These are phyloP conservation scores for Ailuropoda melanoleuca DNA, from an alignment of 2,113 vertebrate genomes.

Conservation along the genomic window DNA sequence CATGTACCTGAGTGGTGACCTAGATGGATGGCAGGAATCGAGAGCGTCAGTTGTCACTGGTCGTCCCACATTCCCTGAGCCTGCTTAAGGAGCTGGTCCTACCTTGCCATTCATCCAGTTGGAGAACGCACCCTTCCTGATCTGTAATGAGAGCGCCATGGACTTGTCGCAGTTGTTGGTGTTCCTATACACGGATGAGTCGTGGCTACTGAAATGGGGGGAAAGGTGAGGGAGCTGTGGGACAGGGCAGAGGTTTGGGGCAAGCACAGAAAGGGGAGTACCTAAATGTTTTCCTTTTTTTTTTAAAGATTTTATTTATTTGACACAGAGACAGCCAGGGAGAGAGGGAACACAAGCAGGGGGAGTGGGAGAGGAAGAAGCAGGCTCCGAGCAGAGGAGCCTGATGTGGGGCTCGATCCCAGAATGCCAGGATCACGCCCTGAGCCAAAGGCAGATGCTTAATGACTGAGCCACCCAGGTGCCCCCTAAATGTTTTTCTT, in stretches of 20 bases:
- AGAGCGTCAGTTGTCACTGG: neutral
- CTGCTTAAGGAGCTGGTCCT: neutral
- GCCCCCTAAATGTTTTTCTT: neutral
- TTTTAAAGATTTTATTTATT: too few species aligned
- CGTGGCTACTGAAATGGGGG: neutral
- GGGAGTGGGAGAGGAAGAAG: too few species aligned
- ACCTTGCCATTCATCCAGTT: neutral
- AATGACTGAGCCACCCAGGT: too few species aligned
- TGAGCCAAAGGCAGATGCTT: too few species aligned
- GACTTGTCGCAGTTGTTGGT: neutral
- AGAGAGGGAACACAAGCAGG: too few species aligned
- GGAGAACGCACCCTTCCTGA: accelerated
- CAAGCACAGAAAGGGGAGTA: neutral
- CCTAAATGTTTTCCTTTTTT: neutral
- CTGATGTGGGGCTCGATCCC: too few species aligned
- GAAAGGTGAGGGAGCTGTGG: accelerated
- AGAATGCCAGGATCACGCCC: too few species aligned
- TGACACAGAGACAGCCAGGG: too few species aligned
- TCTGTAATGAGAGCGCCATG: neutral
- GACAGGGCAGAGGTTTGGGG: neutral
- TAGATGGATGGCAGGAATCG: neutral
- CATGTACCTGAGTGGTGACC: neutral
- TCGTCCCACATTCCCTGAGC: neutral
- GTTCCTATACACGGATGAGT: neutral
- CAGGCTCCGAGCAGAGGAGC: too few species aligned